phyloP scores from a whole-genome alignment of 2,797 vertebrate genomes.

The Miichthys miiuy region DNA sequence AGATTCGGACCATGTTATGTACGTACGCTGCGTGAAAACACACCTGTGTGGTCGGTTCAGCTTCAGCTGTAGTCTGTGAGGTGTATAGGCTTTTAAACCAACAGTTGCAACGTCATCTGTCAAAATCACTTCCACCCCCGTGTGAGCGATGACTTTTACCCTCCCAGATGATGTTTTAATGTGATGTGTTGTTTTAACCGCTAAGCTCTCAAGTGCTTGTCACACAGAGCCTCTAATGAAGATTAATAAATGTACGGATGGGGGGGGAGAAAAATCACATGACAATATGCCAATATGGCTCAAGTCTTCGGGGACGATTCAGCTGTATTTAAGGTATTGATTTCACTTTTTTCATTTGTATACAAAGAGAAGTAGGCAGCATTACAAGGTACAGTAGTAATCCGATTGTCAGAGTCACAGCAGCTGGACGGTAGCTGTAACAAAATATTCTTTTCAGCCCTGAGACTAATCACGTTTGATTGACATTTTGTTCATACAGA shows the following conservation, averaged over 20 bases:
- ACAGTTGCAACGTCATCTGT: slow-evolving; percentile 37
- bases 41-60: background rate
- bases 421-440: slow-evolving; percentile 7
- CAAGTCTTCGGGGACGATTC: background rate
- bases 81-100: slow-evolving; percentile 26
- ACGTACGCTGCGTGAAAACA: background rate
- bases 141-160: slow-evolving; percentile 19
- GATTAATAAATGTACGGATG: slow-evolving; percentile 34
- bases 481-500: background rate
- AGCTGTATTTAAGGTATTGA: slow-evolving; percentile 8
- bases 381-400: background rate
- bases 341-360: background rate
- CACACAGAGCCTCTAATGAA: slow-evolving; percentile 42
- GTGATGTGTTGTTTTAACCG: slow-evolving; percentile 47
- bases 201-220: slow-evolving; percentile 61
- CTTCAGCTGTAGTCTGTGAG: background rate
- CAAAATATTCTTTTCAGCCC: slow-evolving; percentile 3
- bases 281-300: slow-evolving; percentile 1
- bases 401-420: slow-evolving; percentile 1
- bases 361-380: background rate
- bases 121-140: slow-evolving; percentile 28
- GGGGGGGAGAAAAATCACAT: slow-evolving; percentile 13
- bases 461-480: slow-evolving; percentile 8
- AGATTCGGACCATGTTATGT: background rate
- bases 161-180: slow-evolving; percentile 39